These are phyloP conservation scores for Anastatus disparis DNA, from an alignment of 1,140 invertebrate genomes.

Conservation along the genomic window DNA sequence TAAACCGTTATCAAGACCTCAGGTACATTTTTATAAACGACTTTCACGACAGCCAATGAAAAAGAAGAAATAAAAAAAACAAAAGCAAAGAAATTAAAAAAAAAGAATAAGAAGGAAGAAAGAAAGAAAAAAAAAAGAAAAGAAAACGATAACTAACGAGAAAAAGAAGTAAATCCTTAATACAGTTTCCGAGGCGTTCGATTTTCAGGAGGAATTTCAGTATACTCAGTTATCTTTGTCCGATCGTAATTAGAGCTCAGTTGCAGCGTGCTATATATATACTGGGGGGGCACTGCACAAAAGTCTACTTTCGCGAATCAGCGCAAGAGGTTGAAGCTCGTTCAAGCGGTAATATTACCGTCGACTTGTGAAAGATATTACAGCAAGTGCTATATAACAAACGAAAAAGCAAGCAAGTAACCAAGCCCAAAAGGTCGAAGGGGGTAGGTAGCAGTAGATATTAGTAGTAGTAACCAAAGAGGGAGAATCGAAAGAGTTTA, in stretches of 20 bases:
- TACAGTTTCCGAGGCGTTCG: constrained; percentile 1
- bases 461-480: too few relatives aligned
- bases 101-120: neutral
- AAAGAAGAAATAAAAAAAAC: neutral
- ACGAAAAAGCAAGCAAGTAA: too few relatives aligned
- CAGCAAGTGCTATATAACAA: constrained; percentile 42
- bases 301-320: constrained; percentile 58
- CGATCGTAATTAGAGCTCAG: constrained; percentile 52
- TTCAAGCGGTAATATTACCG: constrained; percentile 55
- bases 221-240: constrained; percentile 20
- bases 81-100: neutral
- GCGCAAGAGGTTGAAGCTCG: constrained; percentile 46
- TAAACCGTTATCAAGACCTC: constrained; percentile 20
- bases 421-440: too few relatives aligned
- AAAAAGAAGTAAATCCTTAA: constrained; percentile 24
- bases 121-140: neutral
- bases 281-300: constrained; percentile 23
- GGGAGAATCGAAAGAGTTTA: constrained; percentile 61
- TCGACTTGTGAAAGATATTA: constrained; percentile 59
- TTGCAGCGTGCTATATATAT: too few relatives aligned
- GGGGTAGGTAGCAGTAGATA: constrained; percentile 43
- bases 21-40: neutral
- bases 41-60: too few relatives aligned
- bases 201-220: constrained; percentile 26
- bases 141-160: neutral